phyloP scores from a whole-genome alignment of 2,797 vertebrate genomes.

The Clamator glandarius region DNA sequence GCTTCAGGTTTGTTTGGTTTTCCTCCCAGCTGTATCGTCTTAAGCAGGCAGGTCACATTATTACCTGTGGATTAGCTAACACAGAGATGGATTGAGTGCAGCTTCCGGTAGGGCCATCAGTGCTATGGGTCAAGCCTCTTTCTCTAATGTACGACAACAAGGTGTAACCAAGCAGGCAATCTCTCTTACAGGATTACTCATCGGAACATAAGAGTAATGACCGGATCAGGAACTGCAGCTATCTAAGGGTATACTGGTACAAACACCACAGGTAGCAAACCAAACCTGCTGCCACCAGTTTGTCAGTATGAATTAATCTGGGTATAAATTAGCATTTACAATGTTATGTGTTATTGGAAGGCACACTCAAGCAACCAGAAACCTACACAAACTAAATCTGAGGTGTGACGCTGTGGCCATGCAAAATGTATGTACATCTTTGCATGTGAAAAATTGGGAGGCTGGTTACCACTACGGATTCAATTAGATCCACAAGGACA shows the following conservation, averaged over 20 bases:
- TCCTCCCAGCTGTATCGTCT: not conserved
- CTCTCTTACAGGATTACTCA: conserved; percentile 21
- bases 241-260: not conserved
- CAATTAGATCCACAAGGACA: not conserved
- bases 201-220: not conserved
- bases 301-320: not conserved
- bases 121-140: conserved; percentile 1
- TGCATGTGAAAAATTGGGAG: not conserved
- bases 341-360: not conserved
- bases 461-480: not conserved
- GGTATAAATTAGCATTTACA: not conserved
- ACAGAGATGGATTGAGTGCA: not conserved
- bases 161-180: conserved; percentile 41
- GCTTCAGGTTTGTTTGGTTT: conserved; percentile 14
- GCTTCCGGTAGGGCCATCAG: not conserved
- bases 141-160: not conserved
- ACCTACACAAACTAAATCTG: not conserved
- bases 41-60: not conserved
- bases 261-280: conserved; percentile 1
- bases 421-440: not conserved
- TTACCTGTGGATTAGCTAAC: conserved; percentile 11
- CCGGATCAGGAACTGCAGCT: not conserved
- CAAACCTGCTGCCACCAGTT: conserved; percentile 28
- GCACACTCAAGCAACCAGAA: not conserved
- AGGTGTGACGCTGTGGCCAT: not conserved